Evolutionary conservation across 1,140 invertebrate genomes (phyloP).

Genomic region (Drosophila quadrilineata): DNA sequence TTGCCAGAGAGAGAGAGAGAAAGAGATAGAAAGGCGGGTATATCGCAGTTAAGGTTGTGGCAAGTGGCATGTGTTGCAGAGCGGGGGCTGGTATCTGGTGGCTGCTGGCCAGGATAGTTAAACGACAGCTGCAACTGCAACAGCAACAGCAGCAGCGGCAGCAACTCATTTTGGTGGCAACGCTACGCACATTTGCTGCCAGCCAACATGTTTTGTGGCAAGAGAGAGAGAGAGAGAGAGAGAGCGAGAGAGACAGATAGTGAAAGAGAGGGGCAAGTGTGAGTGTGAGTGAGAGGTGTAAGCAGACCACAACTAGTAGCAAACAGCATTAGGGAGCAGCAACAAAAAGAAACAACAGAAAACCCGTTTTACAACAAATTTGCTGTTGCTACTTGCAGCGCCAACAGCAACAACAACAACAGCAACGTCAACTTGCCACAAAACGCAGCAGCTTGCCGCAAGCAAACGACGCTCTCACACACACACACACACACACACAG

Average conservation of each 20-base stretch:
- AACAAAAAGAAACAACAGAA: constrained; percentile 43
- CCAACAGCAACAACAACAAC: background rate
- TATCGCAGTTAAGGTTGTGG: constrained; percentile 2
- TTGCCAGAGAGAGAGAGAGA: too few relatives aligned
- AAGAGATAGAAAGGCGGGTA: too few relatives aligned
- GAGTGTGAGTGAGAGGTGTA: background rate
- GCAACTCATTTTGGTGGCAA: constrained; percentile 37
- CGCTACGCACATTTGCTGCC: constrained; percentile 36
- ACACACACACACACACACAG: constrained; percentile 3
- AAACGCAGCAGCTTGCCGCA: constrained; percentile 28
- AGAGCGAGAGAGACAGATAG: constrained; percentile 5
- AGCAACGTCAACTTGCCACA: constrained; percentile 25
- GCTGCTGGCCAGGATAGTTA: constrained; percentile 32
- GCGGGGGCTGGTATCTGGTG: constrained; percentile 14
- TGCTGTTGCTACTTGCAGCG: constrained; percentile 63
- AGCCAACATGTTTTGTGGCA: constrained; percentile 37
- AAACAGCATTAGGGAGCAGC: constrained; percentile 41
- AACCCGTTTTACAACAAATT: constrained; percentile 75
- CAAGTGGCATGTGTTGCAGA: background rate
- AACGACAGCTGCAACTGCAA: constrained; percentile 39
- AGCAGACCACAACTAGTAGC: constrained; percentile 30
- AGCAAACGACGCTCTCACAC: too few relatives aligned
- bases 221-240: constrained; percentile 20
- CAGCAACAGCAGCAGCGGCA: background rate
- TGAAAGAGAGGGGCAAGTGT: constrained; percentile 23